Conservation (phyloP, 1,140 invertebrate genomes). For the Hetaerina americana region DNA sequence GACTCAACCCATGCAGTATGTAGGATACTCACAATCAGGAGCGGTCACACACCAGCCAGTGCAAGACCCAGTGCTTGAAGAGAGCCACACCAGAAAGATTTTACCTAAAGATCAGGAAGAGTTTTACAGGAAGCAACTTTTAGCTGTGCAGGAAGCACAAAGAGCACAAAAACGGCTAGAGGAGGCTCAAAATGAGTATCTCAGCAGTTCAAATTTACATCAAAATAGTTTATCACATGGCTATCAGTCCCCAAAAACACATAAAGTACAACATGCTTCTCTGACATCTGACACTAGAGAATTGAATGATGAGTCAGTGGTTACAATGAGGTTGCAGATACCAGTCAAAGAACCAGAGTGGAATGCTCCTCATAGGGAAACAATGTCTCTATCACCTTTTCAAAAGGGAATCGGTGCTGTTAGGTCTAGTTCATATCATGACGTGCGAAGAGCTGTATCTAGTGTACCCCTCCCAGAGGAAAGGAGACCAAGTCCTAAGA, state of each 20-base stretch:
- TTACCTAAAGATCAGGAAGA: background rate
- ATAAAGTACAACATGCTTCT: background rate
- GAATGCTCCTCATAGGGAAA: slow-evolving; percentile 6
- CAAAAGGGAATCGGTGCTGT: background rate
- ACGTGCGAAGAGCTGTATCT: background rate
- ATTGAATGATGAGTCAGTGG: slow-evolving; percentile 25
- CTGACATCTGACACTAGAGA: slow-evolving; percentile 14
- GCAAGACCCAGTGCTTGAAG: background rate
- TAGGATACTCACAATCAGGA: background rate
- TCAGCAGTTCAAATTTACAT: background rate
- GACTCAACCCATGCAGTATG: background rate
- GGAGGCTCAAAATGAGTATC: background rate
- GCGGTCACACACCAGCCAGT: background rate
- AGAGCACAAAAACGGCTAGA: background rate
- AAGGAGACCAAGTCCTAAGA: slow-evolving; percentile 25
- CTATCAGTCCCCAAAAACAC: background rate
- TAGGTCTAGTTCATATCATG: background rate
- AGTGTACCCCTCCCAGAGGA: slow-evolving; percentile 21
- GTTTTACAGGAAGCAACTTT: background rate
- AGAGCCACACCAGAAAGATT: background rate
- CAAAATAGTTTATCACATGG: background rate
- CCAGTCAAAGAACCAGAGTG: slow-evolving; percentile 17
- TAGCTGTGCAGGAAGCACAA: background rate
- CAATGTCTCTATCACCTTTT: background rate
- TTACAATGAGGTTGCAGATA: slow-evolving; percentile 32